Evolutionary conservation across 1,140 invertebrate species (phyloP), one percentile per base, ranked within the genome.

Genomic region (Drosophila arawakana): DNA sequence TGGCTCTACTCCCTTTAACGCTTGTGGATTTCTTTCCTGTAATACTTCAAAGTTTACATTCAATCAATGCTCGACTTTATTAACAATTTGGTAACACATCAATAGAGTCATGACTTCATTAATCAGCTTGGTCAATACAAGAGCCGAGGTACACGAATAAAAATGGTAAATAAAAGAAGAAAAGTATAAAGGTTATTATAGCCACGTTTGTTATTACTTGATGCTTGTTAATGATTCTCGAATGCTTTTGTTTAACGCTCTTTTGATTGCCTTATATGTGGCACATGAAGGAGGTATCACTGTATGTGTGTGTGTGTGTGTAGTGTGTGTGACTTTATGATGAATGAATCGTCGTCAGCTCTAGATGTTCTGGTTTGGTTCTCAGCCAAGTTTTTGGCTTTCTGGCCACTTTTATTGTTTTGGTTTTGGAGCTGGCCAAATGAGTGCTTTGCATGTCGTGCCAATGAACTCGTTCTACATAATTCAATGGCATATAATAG

Each of bases 401-500:
- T 78, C 85, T 86, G 84, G 72, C 75, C 71, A 71, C 54, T 76
- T 86, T 76, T 59, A 70, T 78, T 72, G 70, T 69, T 70, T 30
- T 30, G 25, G 25, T 30, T 30, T 30, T 30, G 61, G 55, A 69
- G 46, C 63, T 59, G 58, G 70, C 52, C 74, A 86, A 86, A 86
- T 88, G 76, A 82, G 82, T 88, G 74, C 66, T 77, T 88, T 73
- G 82, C 82, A 86, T 88, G 82, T 82, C 54, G 70, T 80, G 83
- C 76, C 83, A 86, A 86, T 86, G 83, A 86, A 86, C 83, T 50
- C 73, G 50, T 47, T 21, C 46, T 54, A 46, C 44, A 69, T 58
- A 55, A 74, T 61, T 70, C 71, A 73, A 72, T 65, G 69, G 61
- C 65, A 39, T 47, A 37, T 57, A 57, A 41, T 57, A 57, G 13